Evolutionary conservation across 2,113 vertebrate species (phyloP).

Genomic region (Atlantisia rogersi): DNA sequence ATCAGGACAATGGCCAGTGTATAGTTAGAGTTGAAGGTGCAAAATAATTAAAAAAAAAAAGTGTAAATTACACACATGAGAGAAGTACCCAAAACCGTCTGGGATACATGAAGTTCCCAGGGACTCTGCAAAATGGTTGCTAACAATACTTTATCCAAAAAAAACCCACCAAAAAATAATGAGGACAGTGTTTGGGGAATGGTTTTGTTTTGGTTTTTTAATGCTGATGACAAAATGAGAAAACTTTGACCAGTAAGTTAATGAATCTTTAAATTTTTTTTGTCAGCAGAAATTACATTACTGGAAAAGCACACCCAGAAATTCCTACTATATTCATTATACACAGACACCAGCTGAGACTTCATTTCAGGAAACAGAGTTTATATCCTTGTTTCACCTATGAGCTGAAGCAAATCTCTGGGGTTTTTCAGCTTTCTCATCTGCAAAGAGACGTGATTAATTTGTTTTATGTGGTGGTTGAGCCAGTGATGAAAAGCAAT

Average conservation of each 20-base stretch:
- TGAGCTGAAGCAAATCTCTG: not conserved
- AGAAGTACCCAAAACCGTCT: not conserved
- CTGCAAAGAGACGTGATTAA: not conserved
- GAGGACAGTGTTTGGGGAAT: not conserved
- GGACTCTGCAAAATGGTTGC: not conserved
- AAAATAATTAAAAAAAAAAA: not conserved
- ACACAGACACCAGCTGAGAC: not conserved
- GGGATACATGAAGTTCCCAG: not conserved
- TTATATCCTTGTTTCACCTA: not conserved
- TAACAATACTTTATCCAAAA: not conserved
- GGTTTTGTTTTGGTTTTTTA: not conserved
- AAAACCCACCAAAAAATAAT: too few species aligned
- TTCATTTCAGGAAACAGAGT: not conserved
- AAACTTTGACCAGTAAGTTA: not conserved
- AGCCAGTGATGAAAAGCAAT: not conserved
- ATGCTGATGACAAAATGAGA: not conserved
- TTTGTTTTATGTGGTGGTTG: not conserved
- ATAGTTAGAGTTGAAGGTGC: not conserved
- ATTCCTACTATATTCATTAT: not conserved
- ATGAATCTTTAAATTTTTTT: not conserved
- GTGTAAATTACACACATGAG: not conserved
- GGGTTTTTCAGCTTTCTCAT: not conserved
- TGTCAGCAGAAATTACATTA: not conserved
- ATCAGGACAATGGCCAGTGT: not conserved
- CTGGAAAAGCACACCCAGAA: not conserved